Base-by-base conservation (phyloP, 2,888 invertebrate genomes). In the Nemapogon koenigi region DNA sequence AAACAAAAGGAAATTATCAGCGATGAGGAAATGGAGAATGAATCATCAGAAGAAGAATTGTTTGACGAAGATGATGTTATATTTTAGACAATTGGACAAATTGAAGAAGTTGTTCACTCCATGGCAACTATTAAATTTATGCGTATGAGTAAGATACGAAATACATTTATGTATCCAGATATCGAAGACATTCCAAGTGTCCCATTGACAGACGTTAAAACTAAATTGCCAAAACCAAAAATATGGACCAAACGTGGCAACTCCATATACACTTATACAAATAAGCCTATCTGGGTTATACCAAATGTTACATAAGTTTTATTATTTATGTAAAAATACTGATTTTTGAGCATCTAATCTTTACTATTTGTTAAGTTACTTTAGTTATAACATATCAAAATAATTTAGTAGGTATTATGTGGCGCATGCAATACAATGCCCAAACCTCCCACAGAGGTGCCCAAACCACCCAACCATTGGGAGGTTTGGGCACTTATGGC, bases 241-340 rank as follows among this genome's bases (percentile, higher is more conserved):
- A 31, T 38, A 38, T 38, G 38, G 38, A 19, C 19, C 31, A 39
- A 39, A 39, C 39, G 35, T 38, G 38, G 38, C 38, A 38, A 10
- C 38, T 38, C 38, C 19, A 38, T 32, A 22, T 38, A 38, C 19
- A 38, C 38, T 32, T 38, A 32, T 38, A n/a, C n/a, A n/a, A 22
- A 38, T 32, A 38, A 38, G 32, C 33, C 38, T 16, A 38, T 32
- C 38, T 38, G 38, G 38, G 38, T 38, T 38, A 38, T 38, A 38
- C 38, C 38, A 22, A 38, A 38, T 38, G 11, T 38, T 32, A 38
- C 30, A 38, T 38, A 38, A 38, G 19, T 33, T 38, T 38, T 38
- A 33, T 33, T 33, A 26, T 19, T 33, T 13, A 32, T 16, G 38
- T 38, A 38, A 30, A 25, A 30, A 31, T 38, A 38, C 19, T 17